Evolutionary conservation across 1,140 invertebrate species (phyloP), one percentile per base, ranked within the genome.

Genomic region (Homalodisca vitripennis): DNA sequence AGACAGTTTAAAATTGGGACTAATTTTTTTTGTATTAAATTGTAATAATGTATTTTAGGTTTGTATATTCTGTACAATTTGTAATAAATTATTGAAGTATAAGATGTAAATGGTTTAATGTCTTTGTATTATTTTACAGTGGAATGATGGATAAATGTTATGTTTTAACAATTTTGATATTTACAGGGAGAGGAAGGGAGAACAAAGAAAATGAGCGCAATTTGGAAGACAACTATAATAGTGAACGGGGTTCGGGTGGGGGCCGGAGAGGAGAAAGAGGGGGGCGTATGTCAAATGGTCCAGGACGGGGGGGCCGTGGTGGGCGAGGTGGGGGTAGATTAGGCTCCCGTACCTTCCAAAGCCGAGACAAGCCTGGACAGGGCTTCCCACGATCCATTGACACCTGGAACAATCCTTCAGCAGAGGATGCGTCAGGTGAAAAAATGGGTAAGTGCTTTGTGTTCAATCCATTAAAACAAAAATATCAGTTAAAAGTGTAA

Each of bases 201-300:
- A 86, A 85, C 71, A 86, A 86, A 74, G 85, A 88, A 71, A 86
- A 86, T 70, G 85, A 86, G 71, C 81, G 80, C 72, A 84, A 84
- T 70, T 78, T 82, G 75, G 81, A 84, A 71, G 82, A 84, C 29
- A 76, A 79, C 41, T 75, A 80, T 22, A 79, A 76, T 31, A 78
- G 81, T 72, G 78, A 78, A 51, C 80, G 79, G 69, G 76, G 79
- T 73, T 76, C 82, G 13, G 81, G 82, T n/a, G 80, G 82, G 72
- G 78, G 82, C 57, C 75, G 81, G 57, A 84, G 70, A 70, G 80
- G 73, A 14, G 83, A 87, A 57, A 77, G 86, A 27, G 85, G 86
- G 68, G 79, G 83, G 75, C 79, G 81, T 2, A 76, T 74, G 53
- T 66, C 62, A 31, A 71, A 68, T 63, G 70, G 73, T 65, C 75